Percentiles rank a stretch among this genome's conserved stretches.
phyloP scores from a whole-genome alignment of 2,113 vertebrate species.

The Vicugna pacos region DNA sequence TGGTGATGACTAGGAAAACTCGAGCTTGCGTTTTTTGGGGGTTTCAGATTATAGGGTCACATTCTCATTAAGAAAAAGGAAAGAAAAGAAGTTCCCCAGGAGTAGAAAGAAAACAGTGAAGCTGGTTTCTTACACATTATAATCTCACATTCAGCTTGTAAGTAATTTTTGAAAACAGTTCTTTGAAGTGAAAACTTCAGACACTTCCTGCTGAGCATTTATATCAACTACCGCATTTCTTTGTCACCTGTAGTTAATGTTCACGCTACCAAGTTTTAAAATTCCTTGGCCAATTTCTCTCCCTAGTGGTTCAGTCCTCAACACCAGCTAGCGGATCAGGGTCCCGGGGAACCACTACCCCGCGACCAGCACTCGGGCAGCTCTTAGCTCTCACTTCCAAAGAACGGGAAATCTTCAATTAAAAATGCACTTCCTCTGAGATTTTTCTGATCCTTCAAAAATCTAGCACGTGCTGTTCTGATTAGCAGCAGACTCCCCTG shows the following conservation, averaged over 20 bases:
- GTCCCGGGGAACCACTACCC: accelerated
- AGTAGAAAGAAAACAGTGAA: neutral
- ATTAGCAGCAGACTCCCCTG: neutral
- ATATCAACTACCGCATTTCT: accelerated
- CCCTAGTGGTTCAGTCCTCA: neutral
- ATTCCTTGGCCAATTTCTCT: neutral
- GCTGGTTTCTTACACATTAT: neutral
- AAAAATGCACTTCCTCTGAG: neutral
- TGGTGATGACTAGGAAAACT: neutral
- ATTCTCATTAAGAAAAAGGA: neutral
- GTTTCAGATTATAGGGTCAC: neutral
- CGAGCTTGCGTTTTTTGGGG: neutral
- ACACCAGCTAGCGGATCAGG: accelerated
- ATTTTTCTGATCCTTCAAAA: neutral
- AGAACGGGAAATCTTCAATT: neutral
- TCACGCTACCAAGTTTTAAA: accelerated
- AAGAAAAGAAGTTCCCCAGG: neutral
- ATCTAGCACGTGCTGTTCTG: neutral
- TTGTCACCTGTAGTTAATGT: neutral
- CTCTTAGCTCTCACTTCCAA: too few relatives aligned
- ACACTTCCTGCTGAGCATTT: neutral
- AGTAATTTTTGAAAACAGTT: neutral
- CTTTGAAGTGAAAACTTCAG: neutral
- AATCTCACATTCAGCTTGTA: neutral
- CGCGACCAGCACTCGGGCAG: accelerated